Base-by-base conservation (phyloP, 2,888 invertebrate genomes). In the Lasioglossum calceatum region DNA sequence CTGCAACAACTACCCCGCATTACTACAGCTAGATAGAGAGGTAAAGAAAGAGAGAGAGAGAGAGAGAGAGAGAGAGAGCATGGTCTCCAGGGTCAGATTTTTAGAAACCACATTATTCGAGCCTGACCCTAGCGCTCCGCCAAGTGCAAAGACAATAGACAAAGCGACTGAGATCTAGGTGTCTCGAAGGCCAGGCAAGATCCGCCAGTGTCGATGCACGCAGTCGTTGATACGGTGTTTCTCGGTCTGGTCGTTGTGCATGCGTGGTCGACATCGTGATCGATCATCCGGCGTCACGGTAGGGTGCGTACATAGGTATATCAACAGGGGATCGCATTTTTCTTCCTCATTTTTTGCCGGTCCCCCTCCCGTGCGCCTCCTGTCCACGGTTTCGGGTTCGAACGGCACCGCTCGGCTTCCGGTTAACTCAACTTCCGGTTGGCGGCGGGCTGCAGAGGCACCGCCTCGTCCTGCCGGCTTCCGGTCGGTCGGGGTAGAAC, bases 401-500 rank as follows among this genome's bases (percentile, higher is more conserved):
- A 70, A 50, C 79, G 67, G 77, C 74, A 44, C 44, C 64, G 80
- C 32, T 32, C 67, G 86, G 85, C 79, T 90, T 91, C 90, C 91
- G 90, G 88, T 87, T 85, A 81, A 85, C 44, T 36, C 85, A 85
- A 90, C 88, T 92, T 93, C 92, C 93, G 92, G 92, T 90, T 91
- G 92, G 90, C 89, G 92, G 90, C 75, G 72, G 76, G 67, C 78
- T 82, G 64, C 32, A 16, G 32, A 64, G 81, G 88, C 75, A 83
- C 80, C 85, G 88, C 89, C 85, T 84, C 85, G 89, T 75, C 80
- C 85, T 78, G 76, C 76, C 86, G 87, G 86, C 84, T 91, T 90
- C 89, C 91, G 91, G 92, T 86, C 87, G 89, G 89, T 87, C 91
- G 89, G 91, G 92, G 92, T 91, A 84, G 90, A 92, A 92, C 87